phyloP scores from a whole-genome alignment of 1,140 invertebrate species.

The Hesperophylax magnus region DNA sequence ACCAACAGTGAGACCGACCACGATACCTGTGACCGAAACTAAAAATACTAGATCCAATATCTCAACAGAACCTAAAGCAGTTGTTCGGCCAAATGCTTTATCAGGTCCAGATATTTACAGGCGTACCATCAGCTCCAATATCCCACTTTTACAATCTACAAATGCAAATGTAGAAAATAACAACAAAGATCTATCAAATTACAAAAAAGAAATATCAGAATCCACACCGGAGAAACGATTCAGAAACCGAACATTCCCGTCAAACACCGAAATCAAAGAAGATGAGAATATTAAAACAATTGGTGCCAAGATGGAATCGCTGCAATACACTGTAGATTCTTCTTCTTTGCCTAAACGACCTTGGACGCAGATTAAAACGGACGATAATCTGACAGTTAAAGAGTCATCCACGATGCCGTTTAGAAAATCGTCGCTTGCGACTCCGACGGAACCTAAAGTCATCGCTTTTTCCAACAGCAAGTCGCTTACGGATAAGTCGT shows the following conservation, averaged over 20 bases:
- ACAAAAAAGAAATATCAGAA: slow-evolving; percentile 70
- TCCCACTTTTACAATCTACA: slow-evolving; percentile 43
- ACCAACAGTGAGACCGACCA: background rate
- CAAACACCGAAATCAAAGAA: slow-evolving; percentile 63
- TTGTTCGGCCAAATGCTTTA: background rate
- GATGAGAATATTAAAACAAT: slow-evolving; percentile 66
- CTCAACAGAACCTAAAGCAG: background rate
- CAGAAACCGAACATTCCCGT: slow-evolving; percentile 68
- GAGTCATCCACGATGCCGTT: slow-evolving; percentile 43
- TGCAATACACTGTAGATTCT: slow-evolving; percentile 66
- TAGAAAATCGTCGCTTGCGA: slow-evolving; percentile 56
- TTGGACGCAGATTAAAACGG: slow-evolving; percentile 62
- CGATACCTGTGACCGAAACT: background rate
- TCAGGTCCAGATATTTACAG: slow-evolving; percentile 52
- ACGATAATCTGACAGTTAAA: slow-evolving; percentile 39
- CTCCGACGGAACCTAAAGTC: slow-evolving; percentile 56
- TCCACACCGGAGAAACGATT: slow-evolving; percentile 68
- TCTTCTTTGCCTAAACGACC: slow-evolving; percentile 63
- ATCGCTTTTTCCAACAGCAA: slow-evolving; percentile 37
- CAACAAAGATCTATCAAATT: slow-evolving; percentile 62
- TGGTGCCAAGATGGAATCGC: slow-evolving; percentile 62
- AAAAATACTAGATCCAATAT: background rate
- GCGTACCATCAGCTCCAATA: slow-evolving; percentile 65
- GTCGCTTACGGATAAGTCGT: slow-evolving; percentile 24
- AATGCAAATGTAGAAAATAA: slow-evolving; percentile 47